Percentiles rank a stretch among this genome's conserved stretches.
Evolutionary conservation across 2,797 vertebrate species (phyloP).

Genomic region (Sarcophilus harrisii): DNA sequence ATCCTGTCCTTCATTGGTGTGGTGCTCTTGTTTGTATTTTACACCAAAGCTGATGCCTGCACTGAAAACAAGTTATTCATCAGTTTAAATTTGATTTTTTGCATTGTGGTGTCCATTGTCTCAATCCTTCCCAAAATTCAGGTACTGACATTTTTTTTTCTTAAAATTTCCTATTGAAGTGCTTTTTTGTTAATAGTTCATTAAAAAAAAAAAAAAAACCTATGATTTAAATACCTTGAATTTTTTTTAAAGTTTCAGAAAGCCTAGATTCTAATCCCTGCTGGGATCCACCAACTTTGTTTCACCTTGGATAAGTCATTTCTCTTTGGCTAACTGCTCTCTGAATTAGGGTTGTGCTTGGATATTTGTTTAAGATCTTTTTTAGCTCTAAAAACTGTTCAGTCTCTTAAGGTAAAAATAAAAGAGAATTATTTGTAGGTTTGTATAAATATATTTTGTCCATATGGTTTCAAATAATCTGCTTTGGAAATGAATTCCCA

Average conservation of each 20-base stretch:
- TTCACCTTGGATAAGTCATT: not conserved
- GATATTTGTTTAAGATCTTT: not conserved
- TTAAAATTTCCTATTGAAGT: slow-evolving; percentile 2
- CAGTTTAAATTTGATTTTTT: slow-evolving; percentile 91
- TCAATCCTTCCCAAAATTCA: slow-evolving; percentile 93
- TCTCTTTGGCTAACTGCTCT: not conserved
- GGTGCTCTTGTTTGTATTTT: slow-evolving; percentile 89
- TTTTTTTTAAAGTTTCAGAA: slow-evolving; percentile 27
- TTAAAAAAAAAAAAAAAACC: slow-evolving; percentile 2
- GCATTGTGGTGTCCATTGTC: slow-evolving; percentile 88
- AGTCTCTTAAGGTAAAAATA: not conserved
- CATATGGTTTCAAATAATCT: not conserved
- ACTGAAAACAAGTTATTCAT: slow-evolving; percentile 95
- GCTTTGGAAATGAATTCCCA: not conserved
- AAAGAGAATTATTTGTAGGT: not conserved
- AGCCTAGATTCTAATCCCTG: not conserved
- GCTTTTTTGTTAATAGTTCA: slow-evolving; percentile 35
- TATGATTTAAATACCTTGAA: slow-evolving; percentile 6
- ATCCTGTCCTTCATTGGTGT: slow-evolving; percentile 84
- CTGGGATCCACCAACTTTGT: not conserved
- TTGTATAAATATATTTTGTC: not conserved
- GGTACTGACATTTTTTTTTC: slow-evolving; percentile 84
- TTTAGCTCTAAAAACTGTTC: not conserved
- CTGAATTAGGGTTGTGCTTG: not conserved
- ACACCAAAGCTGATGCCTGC: slow-evolving; percentile 90